phyloP scores from a whole-genome alignment of 2,113 vertebrate genomes.

The Micronycteris hirsuta region DNA sequence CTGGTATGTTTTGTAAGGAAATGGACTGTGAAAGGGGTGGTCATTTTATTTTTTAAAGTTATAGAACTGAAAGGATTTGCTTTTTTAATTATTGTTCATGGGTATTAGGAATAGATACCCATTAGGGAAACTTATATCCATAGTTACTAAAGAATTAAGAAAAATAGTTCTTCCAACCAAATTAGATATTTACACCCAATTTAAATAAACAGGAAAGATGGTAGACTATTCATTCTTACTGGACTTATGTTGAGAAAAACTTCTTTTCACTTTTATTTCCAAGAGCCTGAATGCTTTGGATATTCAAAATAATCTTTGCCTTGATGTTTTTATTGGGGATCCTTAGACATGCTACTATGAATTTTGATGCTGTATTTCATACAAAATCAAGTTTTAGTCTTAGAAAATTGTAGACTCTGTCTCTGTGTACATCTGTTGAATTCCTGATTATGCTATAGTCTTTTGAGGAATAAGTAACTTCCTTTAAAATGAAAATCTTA shows the following conservation, averaged over 20 bases:
- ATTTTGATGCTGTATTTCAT: background rate
- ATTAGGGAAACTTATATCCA: constrained; percentile 58
- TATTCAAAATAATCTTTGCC: background rate
- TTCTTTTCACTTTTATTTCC: background rate
- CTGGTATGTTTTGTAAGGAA: constrained; percentile 55
- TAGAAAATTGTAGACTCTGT: background rate
- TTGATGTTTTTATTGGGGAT: background rate
- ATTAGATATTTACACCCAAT: constrained; percentile 38
- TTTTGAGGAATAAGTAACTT: background rate
- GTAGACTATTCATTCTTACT: background rate
- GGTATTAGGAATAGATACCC: background rate
- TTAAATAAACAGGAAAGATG: background rate
- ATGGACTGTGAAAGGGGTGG: constrained; percentile 23
- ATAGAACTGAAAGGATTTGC: background rate
- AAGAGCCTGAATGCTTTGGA: background rate
- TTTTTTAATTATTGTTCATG: background rate
- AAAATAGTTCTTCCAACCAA: constrained; percentile 13
- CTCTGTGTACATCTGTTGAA: background rate
- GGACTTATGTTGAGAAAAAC: background rate
- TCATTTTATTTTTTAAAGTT: constrained; percentile 51
- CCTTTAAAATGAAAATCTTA: background rate
- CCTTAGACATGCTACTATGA: background rate
- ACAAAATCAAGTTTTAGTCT: background rate
- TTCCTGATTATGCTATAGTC: background rate
- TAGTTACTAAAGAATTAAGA: constrained; percentile 65